phyloP scores from a whole-genome alignment of 2,888 invertebrate genomes.

The Idaea dimidiata region DNA sequence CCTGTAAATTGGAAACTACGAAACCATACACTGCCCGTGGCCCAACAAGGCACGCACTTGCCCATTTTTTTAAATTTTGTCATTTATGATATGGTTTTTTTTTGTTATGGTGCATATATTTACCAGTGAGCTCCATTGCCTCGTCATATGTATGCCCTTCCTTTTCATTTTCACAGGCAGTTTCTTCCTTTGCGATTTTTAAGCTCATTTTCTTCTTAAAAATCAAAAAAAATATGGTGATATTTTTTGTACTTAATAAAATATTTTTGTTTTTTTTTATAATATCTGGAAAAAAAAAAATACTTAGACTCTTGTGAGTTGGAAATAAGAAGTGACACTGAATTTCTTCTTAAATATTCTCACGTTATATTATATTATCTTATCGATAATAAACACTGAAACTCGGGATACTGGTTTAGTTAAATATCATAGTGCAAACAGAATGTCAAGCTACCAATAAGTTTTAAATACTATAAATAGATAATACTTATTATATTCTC shows the following conservation, averaged over 20 bases:
- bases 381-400: not conserved
- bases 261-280: not conserved
- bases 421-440: not conserved
- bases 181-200: not conserved
- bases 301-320: not conserved
- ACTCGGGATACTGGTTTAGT: not conserved
- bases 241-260: too few species aligned
- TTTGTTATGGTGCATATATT: not conserved
- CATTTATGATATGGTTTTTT: too few species aligned
- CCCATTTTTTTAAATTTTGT: too few species aligned
- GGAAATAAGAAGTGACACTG: not conserved
- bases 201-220: not conserved
- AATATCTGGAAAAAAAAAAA: not conserved
- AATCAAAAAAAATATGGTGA: not conserved
- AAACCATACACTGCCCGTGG: too few species aligned
- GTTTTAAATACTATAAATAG: too few species aligned
- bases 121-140: conserved; percentile 1
- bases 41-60: too few species aligned
- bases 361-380: not conserved
- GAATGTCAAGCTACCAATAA: not conserved
- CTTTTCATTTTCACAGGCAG: not conserved
- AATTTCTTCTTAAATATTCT: not conserved
- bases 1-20: too few species aligned
- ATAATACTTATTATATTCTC: not conserved
- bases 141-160: not conserved